Evolutionary conservation across 2,113 vertebrate species (phyloP), one percentile per base, ranked within the genome.

Genomic region (Protobothrops flavoviridis): DNA sequence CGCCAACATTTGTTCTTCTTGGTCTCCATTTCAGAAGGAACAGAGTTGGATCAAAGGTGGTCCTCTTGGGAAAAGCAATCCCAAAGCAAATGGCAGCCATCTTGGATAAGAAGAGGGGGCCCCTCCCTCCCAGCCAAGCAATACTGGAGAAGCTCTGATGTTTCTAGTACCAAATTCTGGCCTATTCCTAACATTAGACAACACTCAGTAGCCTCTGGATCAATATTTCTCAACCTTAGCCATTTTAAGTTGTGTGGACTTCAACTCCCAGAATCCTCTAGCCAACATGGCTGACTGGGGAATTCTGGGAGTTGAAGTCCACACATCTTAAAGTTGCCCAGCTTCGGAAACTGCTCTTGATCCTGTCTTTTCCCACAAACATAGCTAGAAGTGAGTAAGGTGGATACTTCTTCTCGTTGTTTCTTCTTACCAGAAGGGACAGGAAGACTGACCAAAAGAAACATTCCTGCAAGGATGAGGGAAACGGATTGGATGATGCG

Each of bases 381-480:
- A 17, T 81, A 81, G 33, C 69, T 81, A 33, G 17, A 81, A 6
- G 6, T 8, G 15, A 81, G 33, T 20, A 81, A 50, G 85, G 23
- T 26, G 85, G 45, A 15, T 15, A n/a, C 3, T 9, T 11, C 26
- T 55, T 55, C 50, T 29, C 4, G 5, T 53, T 21, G 26, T 33
- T 61, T 45, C 11, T 57, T 23, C 90, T 93, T 57, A 93, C 93
- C 93, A 7, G 53, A 1, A 26, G 93, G 90, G 8, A 93, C 86
- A n/a, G 90, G 50, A 21, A 93, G 69, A 48, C 45, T 93, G 86
- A 89, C 9, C 50, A 93, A 50, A 20, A 93, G 90, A n/a, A 93
- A 81, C 5, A 17, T 6, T 21, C 93, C 90, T 3, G 93, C 93
- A 12, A 85, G 55, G 23, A 91, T 10, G 64, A 93, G 93, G 52